Conservation (phyloP, 2,797 vertebrate genomes). For the Notamacropus eugenii region DNA sequence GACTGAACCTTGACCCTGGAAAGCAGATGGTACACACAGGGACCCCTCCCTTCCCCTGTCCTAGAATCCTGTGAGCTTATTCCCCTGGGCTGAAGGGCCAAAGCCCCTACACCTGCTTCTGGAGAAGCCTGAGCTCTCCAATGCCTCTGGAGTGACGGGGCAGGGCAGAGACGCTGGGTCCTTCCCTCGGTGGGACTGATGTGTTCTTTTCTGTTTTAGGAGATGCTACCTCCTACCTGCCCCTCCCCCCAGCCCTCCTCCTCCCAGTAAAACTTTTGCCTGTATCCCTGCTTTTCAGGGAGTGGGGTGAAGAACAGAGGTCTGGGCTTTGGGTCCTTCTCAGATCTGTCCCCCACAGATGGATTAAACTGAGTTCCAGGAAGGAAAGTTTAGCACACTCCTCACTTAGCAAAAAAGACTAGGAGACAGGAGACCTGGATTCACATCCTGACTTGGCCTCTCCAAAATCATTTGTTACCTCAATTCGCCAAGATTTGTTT, state of each 20-base stretch:
- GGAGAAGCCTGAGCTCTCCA: rapidly evolving
- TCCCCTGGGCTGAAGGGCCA: background rate
- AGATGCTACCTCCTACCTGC: background rate
- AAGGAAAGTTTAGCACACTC: background rate
- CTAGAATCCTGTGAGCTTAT: background rate
- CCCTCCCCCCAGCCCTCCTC: background rate
- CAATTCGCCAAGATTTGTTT: background rate
- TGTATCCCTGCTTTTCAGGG: background rate
- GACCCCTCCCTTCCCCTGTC: background rate
- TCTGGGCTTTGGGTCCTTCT: background rate
- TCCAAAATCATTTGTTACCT: background rate
- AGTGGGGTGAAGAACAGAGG: background rate
- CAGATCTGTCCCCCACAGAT: background rate
- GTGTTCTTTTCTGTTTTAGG: background rate
- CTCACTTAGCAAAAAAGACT: background rate
- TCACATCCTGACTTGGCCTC: background rate
- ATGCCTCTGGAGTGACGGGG: rapidly evolving
- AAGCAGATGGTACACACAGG: background rate
- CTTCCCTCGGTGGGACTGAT: background rate
- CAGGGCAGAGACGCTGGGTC: rapidly evolving
- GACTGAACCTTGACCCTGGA: background rate
- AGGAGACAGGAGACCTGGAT: background rate
- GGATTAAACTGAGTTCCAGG: background rate
- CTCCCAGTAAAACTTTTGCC: background rate
- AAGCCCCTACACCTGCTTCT: no score